Conservation (phyloP, 2,797 vertebrate species). For the Syngnathus rostellatus region DNA sequence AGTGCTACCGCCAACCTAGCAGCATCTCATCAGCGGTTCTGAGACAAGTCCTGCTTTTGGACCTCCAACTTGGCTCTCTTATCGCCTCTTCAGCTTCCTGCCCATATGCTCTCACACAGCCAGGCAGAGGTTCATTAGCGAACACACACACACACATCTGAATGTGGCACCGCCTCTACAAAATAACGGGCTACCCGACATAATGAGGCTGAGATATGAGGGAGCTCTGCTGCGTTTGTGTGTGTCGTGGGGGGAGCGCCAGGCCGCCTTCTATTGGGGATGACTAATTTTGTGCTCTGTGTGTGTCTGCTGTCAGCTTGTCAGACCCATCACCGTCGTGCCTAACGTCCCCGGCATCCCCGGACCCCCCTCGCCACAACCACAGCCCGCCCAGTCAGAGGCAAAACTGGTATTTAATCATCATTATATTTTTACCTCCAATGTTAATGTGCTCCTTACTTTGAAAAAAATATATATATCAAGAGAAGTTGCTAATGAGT, state of each 20-base stretch:
- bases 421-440: slow-evolving; percentile 5
- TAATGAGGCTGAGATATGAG: slow-evolving; percentile 77
- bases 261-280: slow-evolving; percentile 30
- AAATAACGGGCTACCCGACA: slow-evolving; percentile 71
- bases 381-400: slow-evolving; percentile 83
- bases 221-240: slow-evolving; percentile 34
- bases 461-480: too few species aligned
- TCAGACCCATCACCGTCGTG: slow-evolving; percentile 98
- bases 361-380: slow-evolving; percentile 91
- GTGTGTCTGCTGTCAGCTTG: slow-evolving; percentile 79
- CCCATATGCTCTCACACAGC: slow-evolving; percentile 69
- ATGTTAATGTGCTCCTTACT: background rate
- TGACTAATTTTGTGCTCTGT: slow-evolving; percentile 58
- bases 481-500: background rate
- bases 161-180: slow-evolving; percentile 64
- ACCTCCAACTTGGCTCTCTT: slow-evolving; percentile 55
- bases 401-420: slow-evolving; percentile 87
- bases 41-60: slow-evolving; percentile 51
- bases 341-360: slow-evolving; percentile 96
- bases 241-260: slow-evolving; percentile 27
- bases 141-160: slow-evolving; percentile 65
- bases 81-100: slow-evolving; percentile 54
- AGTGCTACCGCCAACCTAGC: slow-evolving; percentile 16
- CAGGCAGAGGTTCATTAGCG: slow-evolving; percentile 73
- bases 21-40: slow-evolving; percentile 33